Percentiles rank a stretch among this genome's conserved stretches.
Conservation (phyloP, 2,888 invertebrate genomes). For the Altica lythri region DNA sequence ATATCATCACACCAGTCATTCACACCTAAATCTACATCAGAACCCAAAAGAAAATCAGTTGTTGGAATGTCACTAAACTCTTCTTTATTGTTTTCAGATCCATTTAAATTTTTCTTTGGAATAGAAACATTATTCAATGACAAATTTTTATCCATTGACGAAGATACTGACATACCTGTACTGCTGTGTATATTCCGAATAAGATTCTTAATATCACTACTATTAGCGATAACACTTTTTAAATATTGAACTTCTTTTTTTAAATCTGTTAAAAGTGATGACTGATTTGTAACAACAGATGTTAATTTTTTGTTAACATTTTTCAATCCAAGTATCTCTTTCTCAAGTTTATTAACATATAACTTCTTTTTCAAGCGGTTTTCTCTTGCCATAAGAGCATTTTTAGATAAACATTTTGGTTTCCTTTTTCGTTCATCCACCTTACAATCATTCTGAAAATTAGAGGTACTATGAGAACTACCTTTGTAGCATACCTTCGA, state of each 20-base stretch:
- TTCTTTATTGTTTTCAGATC: slow-evolving; percentile 38
- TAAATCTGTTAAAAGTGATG: slow-evolving; percentile 57
- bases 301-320: slow-evolving; percentile 59
- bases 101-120: slow-evolving; percentile 37
- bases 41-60: neutral
- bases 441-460: slow-evolving; percentile 24
- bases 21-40: slow-evolving; percentile 9
- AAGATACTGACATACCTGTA: slow-evolving; percentile 53
- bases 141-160: slow-evolving; percentile 49
- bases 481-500: neutral
- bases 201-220: slow-evolving; percentile 59
- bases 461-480: slow-evolving; percentile 9
- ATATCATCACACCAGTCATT: slow-evolving; percentile 15
- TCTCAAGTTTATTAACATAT: too few species aligned
- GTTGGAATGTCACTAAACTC: too few species aligned
- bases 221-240: slow-evolving; percentile 62
- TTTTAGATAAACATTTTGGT: slow-evolving; percentile 59
- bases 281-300: slow-evolving; percentile 59
- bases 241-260: slow-evolving; percentile 62
- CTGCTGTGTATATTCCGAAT: slow-evolving; percentile 57
- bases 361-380: slow-evolving; percentile 65
- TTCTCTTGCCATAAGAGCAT: slow-evolving; percentile 67
- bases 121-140: slow-evolving; percentile 40
- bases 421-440: slow-evolving; percentile 40
- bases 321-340: slow-evolving; percentile 44